phyloP scores from a whole-genome alignment of 2,888 invertebrate genomes.

The Campoletis raptor region DNA sequence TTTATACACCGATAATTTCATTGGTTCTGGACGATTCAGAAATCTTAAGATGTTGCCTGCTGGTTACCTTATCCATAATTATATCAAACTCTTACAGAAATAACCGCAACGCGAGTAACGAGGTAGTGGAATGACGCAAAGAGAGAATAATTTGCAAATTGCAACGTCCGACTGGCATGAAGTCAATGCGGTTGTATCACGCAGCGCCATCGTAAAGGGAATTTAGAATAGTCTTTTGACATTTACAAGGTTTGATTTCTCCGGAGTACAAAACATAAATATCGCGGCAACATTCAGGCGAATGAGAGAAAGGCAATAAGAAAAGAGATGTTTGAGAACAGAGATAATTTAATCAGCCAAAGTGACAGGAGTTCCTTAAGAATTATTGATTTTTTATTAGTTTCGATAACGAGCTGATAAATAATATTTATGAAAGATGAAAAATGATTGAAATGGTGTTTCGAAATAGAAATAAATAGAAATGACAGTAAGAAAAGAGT shows the following conservation, averaged over 20 bases:
- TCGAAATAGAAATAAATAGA: not conserved
- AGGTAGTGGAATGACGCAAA: not conserved
- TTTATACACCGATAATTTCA: constrained; percentile 30
- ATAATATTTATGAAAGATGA: too few species aligned
- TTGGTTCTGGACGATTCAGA: not conserved
- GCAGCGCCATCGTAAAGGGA: constrained; percentile 23
- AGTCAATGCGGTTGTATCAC: constrained; percentile 1
- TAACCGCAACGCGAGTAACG: not conserved
- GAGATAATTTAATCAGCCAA: not conserved
- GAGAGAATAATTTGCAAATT: constrained; percentile 46
- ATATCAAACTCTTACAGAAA: not conserved
- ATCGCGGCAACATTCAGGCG: not conserved
- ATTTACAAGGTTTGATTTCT: constrained; percentile 36
- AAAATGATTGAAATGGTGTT: not conserved
- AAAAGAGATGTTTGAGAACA: too few species aligned
- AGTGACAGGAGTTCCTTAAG: not conserved
- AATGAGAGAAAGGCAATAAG: not conserved
- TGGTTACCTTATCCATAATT: not conserved
- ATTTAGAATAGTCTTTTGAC: constrained; percentile 54
- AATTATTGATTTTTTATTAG: not conserved
- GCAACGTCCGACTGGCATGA: constrained; percentile 17
- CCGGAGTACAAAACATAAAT: constrained; percentile 8
- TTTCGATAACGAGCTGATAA: not conserved
- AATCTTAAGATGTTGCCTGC: not conserved
- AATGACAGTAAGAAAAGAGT: not conserved